phyloP scores from a whole-genome alignment of 1,140 invertebrate genomes.

The Nasonia giraulti region DNA sequence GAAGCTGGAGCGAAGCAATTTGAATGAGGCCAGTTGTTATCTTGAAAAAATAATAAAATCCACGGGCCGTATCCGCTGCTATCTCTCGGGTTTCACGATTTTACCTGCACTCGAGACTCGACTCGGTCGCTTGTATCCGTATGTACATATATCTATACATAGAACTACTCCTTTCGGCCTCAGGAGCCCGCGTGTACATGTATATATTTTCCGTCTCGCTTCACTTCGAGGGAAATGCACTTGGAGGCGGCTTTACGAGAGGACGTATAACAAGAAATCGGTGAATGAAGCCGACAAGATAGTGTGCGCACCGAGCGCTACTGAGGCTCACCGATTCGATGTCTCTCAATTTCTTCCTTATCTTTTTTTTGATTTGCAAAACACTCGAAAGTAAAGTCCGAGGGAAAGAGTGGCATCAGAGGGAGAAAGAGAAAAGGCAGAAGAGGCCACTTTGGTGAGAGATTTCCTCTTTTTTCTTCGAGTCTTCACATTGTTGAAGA shows the following conservation, averaged over 20 bases:
- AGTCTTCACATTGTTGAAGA: background rate
- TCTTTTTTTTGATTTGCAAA: background rate
- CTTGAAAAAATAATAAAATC: slow-evolving; percentile 9
- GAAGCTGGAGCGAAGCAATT: background rate
- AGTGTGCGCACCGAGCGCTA: background rate
- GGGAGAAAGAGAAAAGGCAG: background rate
- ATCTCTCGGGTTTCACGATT: background rate
- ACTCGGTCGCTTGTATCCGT: background rate
- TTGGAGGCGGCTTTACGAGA: slow-evolving; percentile 21
- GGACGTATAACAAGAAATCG: slow-evolving; percentile 32
- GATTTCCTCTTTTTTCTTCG: background rate
- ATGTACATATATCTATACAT: background rate
- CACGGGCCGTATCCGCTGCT: background rate
- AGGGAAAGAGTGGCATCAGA: background rate
- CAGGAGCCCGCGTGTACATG: background rate
- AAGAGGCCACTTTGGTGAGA: background rate
- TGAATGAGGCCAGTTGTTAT: slow-evolving; percentile 9
- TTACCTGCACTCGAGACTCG: background rate
- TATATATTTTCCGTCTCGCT: slow-evolving; percentile 5
- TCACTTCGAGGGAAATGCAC: slow-evolving; percentile 19
- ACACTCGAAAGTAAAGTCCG: background rate
- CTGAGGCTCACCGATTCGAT: background rate
- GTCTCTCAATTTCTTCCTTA: background rate
- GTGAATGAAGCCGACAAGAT: slow-evolving; percentile 12
- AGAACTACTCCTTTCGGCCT: too few species aligned